Evolutionary conservation across 2,797 vertebrate genomes (phyloP).

Genomic region (Prunella strophiata): DNA sequence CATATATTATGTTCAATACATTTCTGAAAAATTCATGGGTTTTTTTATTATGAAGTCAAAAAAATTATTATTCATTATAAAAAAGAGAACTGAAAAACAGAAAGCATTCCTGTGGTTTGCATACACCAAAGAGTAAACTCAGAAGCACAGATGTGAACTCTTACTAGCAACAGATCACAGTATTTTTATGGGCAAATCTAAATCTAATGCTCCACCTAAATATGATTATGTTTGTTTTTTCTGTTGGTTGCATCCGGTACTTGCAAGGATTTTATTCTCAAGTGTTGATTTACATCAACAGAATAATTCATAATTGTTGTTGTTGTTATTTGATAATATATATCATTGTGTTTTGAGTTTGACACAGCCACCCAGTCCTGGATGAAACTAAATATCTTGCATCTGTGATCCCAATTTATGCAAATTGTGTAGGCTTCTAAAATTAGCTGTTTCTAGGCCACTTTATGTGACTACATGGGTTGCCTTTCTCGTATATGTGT

Average conservation of each 20-base stretch:
- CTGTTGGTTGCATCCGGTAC: slow-evolving; percentile 28
- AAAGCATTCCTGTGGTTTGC: not conserved
- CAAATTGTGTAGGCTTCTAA: not conserved
- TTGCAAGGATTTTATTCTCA: not conserved
- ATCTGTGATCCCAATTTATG: slow-evolving; percentile 11
- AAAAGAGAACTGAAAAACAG: not conserved
- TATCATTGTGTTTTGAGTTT: not conserved
- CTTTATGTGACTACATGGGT: not conserved
- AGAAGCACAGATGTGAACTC: not conserved
- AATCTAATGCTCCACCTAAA: not conserved
- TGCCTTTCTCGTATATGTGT: not conserved
- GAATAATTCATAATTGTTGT: slow-evolving; percentile 35
- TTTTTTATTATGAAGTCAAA: not conserved
- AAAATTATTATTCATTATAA: not conserved
- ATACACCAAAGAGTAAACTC: not conserved
- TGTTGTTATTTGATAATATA: not conserved
- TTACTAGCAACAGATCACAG: not conserved
- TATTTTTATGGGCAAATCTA: slow-evolving; percentile 7
- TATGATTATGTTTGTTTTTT: not conserved
- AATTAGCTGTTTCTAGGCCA: not conserved
- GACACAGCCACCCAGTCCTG: not conserved
- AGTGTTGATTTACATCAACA: slow-evolving; percentile 24
- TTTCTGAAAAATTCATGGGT: not conserved
- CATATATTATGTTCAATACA: not conserved
- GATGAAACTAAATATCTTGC: not conserved